Base-by-base conservation (phyloP, 2,888 invertebrate species). In the Eristalis pertinax region DNA sequence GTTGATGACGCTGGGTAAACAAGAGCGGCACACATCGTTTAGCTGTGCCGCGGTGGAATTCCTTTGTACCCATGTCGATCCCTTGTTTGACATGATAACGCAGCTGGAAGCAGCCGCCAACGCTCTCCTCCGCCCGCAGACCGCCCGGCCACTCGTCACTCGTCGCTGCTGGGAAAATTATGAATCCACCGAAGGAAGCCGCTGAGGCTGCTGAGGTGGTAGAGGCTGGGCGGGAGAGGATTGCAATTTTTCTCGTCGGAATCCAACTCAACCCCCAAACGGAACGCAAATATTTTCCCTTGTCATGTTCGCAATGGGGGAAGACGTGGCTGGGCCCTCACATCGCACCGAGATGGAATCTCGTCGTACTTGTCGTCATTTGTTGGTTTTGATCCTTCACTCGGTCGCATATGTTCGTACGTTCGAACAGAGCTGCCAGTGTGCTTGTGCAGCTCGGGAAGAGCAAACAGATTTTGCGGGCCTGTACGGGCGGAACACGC, bases 21-120 rank as follows among this genome's bases (percentile, higher is more conserved):
- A 84, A 76, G 84, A 79, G 79, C 43, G 76, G 76, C 79, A 87
- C 50, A 50, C 84, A 84, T 84, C 84, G 80, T 87, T 87, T 84
- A 87, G 75, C 50, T 73, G 76, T 72, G 72, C 72, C 84, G 76
- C 84, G 76, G 68, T 65, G 73, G 84, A 84, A 87, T 84, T 69
- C 32, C 73, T 87, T 84, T 84, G 84, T 84, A 79, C 72, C 84
- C 76, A 76, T 87, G 87, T 80, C 83, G 87, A 87, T 73, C 79
- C 62, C 76, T 87, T 87, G 87, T 87, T 76, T 87, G 80, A 87
- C 83, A 84, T 84, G 80, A 84, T 87, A 87, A 84, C 84, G 80
- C 87, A 84, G 87, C 76, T 84, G 87, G 83, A 80, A 84, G 84
- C 78, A 78, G 56, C 58, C 65, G 38, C 73, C 76, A 69, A 60